Base-by-base conservation (phyloP, 2,113 vertebrate genomes). In the Istiophorus platypterus region DNA sequence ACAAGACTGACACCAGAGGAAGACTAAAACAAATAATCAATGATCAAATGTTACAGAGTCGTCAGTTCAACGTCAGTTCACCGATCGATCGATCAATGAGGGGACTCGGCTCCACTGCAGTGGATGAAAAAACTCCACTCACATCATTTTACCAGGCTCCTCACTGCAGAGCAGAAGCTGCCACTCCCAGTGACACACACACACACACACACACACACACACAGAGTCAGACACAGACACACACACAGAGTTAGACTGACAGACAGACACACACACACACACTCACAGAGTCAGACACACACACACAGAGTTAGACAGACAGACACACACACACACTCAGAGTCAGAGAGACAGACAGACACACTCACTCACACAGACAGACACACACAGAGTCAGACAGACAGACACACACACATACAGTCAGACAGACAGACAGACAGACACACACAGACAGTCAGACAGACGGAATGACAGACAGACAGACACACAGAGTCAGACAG, bases 161-260 rank as follows among this genome's bases (percentile, higher is more conserved):
- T 59, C 26, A 31, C 12, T 64, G 34, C 62, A 42, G 39, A 42
- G 22, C 52, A 24, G 22, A 57, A 29, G 59, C 66, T 76, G 64
- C 76, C 69, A 74, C 61, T 74, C 58, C 63, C 61, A 49, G 26
- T 39, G n/a, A n/a, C 49, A 51, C 49, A 22, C 49, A 51, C 49
- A 22, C 49, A 51, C 49, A 22, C 20, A 51, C 49, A 51, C 49
- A 51, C 47, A 8, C 18, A 41, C 39, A 41, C 39, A 41, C 39
- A 41, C 39, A 11, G 24, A 57, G n/a, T n/a, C 56, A 57, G 11
- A 29, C 26, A 58, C 56, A 13, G 9, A 51, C 49, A 22, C 49
- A 51, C 49, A 22, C 20, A 51, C 49, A 51, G 18, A 51, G 17
- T 2, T 7, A 41, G 8, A 41, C 39, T 10, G 8, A 41, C 39